Evolutionary conservation across 2,888 invertebrate genomes (phyloP).

Genomic region (Lithophane socia): DNA sequence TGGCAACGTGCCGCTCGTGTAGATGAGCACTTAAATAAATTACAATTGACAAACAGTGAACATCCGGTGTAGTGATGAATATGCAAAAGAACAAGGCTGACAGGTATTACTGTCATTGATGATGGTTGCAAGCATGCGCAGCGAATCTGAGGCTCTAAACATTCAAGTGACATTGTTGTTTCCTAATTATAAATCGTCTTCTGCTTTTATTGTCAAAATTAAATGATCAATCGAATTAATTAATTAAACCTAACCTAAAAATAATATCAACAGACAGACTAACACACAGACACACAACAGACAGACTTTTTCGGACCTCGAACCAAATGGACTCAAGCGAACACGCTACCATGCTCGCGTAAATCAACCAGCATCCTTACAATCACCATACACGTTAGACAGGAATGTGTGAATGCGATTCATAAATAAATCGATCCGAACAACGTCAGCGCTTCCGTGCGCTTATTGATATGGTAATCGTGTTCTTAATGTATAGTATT

Average conservation of each 20-base stretch:
- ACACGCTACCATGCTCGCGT: constrained; percentile 20
- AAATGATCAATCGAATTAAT: neutral
- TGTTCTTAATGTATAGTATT: constrained; percentile 57
- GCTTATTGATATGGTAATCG: constrained; percentile 71
- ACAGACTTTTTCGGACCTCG: neutral
- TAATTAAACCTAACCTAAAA: neutral
- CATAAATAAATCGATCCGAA: constrained; percentile 72
- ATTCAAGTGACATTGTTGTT: too few relatives aligned
- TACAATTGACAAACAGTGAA: too few relatives aligned
- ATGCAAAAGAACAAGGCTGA: too few relatives aligned
- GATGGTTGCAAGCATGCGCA: too few relatives aligned
- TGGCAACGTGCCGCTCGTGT: too few relatives aligned
- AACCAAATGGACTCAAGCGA: neutral
- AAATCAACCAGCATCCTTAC: constrained; percentile 40
- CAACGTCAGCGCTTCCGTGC: constrained; percentile 69
- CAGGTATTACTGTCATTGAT: neutral
- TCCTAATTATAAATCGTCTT: too few relatives aligned
- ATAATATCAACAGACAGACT: neutral
- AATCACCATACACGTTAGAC: constrained; percentile 66
- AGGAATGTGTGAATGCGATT: constrained; percentile 72
- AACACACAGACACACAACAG: neutral
- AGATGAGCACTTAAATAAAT: too few relatives aligned
- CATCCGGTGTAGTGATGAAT: too few relatives aligned
- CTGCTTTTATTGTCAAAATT: neutral
- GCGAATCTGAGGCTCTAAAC: too few relatives aligned